Percentiles rank a stretch among this genome's conserved stretches.
These are phyloP conservation scores for Scaptomyza cyrtandrae DNA, from an alignment of 2,888 invertebrate species.

Conservation along the genomic window DNA sequence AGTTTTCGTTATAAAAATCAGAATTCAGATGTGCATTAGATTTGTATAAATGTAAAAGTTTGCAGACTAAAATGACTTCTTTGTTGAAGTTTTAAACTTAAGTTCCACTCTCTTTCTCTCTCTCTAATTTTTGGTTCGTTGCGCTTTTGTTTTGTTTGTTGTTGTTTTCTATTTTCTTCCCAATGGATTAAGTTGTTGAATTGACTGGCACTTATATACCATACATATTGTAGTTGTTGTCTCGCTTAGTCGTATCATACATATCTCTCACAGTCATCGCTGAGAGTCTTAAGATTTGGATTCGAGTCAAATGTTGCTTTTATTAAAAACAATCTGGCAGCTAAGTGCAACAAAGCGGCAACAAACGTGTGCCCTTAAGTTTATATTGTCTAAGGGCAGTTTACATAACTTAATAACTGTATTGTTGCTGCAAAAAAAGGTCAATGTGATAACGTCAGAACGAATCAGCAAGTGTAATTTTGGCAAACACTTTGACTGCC, in stretches of 20 bases:
- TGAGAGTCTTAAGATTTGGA: conserved; percentile 1
- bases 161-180: conserved; percentile 13
- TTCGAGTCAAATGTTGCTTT: conserved; percentile 16
- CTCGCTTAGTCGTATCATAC: conserved; percentile 13
- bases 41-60: conserved; percentile 62
- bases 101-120: conserved; percentile 33
- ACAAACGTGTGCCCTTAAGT: conserved; percentile 48
- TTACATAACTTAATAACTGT: not conserved
- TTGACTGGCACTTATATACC: conserved; percentile 52
- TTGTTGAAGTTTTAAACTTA: conserved; percentile 69
- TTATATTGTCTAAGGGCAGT: conserved; percentile 34
- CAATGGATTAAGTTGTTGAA: conserved; percentile 67
- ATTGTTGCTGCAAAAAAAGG: conserved; percentile 14
- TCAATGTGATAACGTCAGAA: conserved; percentile 12
- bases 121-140: not conserved
- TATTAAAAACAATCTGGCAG: conserved; percentile 69
- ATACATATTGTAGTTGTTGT: conserved; percentile 38
- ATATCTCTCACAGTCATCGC: conserved; percentile 11
- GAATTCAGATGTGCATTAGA: conserved; percentile 41
- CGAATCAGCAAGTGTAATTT: conserved; percentile 14
- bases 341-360: conserved; percentile 54
- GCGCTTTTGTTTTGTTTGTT: conserved; percentile 36
- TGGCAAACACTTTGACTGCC: not conserved
- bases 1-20: conserved; percentile 24
- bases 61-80: conserved; percentile 57